Percentiles rank a stretch among this genome's conserved stretches.
Conservation (phyloP, 2,113 vertebrate species). For the human region DNA sequence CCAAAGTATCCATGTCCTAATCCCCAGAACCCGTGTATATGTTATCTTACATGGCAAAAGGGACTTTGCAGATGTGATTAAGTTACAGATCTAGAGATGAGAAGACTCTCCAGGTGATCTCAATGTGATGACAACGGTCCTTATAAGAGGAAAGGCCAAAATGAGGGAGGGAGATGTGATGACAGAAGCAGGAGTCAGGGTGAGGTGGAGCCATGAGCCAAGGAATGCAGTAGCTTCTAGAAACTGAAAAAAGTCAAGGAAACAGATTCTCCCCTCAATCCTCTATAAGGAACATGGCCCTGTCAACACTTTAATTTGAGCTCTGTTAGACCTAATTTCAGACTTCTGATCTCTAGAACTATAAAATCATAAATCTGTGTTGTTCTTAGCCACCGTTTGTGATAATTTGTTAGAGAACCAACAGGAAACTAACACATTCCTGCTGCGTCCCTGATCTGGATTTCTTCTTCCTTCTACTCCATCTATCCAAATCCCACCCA, state of each 20-base stretch:
- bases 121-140: not conserved
- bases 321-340: not conserved
- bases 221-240: not conserved
- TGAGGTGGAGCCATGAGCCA: not conserved
- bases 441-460: not conserved
- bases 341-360: not conserved
- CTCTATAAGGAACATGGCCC: not conserved
- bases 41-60: slow-evolving; percentile 27
- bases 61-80: not conserved
- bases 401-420: not conserved
- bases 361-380: not conserved
- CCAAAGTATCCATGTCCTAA: not conserved
- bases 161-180: not conserved
- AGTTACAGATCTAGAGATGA: not conserved
- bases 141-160: not conserved
- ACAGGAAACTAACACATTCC: not conserved
- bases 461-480: not conserved
- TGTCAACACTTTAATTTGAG: not conserved
- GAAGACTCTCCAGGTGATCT: not conserved
- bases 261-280: not conserved
- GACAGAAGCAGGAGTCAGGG: not conserved
- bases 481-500: not conserved
- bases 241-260: not conserved
- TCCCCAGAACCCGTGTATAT: not conserved
- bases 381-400: not conserved